Evolutionary conservation across 2,797 vertebrate genomes (phyloP), one percentile per base, ranked within the genome.

Genomic region (Poecilia wingei): DNA sequence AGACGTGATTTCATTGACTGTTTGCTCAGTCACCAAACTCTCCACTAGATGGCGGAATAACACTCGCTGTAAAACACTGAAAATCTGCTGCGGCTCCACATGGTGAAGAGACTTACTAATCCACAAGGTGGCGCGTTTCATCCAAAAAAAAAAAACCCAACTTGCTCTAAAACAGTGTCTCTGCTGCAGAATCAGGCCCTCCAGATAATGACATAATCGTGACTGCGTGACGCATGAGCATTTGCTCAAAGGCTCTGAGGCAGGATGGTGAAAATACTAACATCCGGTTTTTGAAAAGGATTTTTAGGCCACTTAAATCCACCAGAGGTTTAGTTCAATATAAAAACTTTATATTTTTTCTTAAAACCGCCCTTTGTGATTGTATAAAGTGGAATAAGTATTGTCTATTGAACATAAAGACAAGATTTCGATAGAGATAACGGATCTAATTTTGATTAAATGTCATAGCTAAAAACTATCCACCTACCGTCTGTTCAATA

Each of bases 11-110:
- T 64, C 28, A 49, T 66, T 36, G 20, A 33, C 9, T 14, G 18
- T 0, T 43, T 25, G 53, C 45, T 41, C 45, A 39, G 20, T 72
- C 7, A n/a, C 3, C 16, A 25, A 74, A 1, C 10, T 43, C 18
- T 36, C 90, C 95, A 84, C 91, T 89, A 95, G 95, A 89, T 95
- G 95, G 90, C 93, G 85, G 79, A 78, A 84, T 46, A 92, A 87
- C 72, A 92, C 88, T 76, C 76, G 0, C n/a, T 77, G 87, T 92
- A 8, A 4, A 14, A 53, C 18, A 20, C 64, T 55, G 8, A 10
- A 33, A 76, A 70, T 0, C 1, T 43, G 41, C 0, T 2, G 9
- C 20, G 16, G 45, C 1, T 78, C 31, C 45, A 45, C 25, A 8
- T 12, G 72, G 0, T 75, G 77, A 18, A 57, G 49, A 3, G 16